A percentile compares a stretch with the other conserved stretches of the same genome.
phyloP scores from a whole-genome alignment of 2,113 vertebrate genomes.

The Tragelaphus scriptus region DNA sequence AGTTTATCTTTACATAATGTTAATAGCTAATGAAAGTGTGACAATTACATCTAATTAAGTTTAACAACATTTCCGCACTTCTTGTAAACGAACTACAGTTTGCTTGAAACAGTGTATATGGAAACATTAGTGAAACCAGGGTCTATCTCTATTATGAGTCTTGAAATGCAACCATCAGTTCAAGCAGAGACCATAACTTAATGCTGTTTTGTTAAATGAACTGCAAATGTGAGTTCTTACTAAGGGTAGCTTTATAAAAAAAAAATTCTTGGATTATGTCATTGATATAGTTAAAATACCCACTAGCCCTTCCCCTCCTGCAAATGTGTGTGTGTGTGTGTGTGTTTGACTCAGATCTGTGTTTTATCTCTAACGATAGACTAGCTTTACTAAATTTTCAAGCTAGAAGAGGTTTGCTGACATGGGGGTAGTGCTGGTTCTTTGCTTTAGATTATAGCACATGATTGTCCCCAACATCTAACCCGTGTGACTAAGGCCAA shows the following conservation, averaged over 20 bases:
- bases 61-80: slow-evolving; percentile 65
- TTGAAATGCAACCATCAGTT: slow-evolving; percentile 24
- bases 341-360: background rate
- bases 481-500: background rate
- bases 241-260: slow-evolving; percentile 4
- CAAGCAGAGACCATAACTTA: background rate
- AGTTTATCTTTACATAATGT: slow-evolving; percentile 83
- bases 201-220: slow-evolving; percentile 45
- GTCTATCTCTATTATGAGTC: background rate
- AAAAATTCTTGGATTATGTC: background rate
- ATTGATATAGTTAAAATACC: background rate
- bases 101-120: slow-evolving; percentile 43
- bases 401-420: background rate
- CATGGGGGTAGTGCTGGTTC: background rate
- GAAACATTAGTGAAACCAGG: background rate
- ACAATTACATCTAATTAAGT: slow-evolving; percentile 78
- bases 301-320: background rate
- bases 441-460: background rate
- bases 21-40: slow-evolving; percentile 78
- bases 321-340: background rate
- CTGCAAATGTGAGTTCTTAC: background rate
- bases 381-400: background rate
- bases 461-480: background rate
- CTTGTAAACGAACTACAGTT: slow-evolving; percentile 57
- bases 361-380: background rate